These are phyloP conservation scores for Trissoscelio sp. DNA, from an alignment of 2,888 invertebrate species.

Conservation along the genomic window DNA sequence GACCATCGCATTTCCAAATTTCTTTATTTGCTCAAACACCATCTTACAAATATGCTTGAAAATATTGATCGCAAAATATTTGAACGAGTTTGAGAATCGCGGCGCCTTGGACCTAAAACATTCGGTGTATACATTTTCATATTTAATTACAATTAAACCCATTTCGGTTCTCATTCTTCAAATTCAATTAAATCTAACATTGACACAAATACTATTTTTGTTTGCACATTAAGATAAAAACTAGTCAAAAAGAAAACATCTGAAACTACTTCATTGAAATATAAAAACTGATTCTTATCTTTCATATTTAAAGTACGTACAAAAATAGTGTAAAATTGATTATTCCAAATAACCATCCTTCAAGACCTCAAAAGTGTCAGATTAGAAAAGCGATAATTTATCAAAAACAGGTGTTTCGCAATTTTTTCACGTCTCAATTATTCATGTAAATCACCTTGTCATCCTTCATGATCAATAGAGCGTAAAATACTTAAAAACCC, in stretches of 20 bases:
- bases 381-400: background rate
- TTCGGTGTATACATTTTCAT: conserved; percentile 1
- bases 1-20: too few species aligned
- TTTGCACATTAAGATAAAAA: too few species aligned
- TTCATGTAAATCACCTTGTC: conserved; percentile 34
- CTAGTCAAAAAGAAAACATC: too few species aligned
- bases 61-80: conserved; percentile 49
- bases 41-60: conserved; percentile 18
- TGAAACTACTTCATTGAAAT: too few species aligned
- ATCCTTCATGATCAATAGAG: conserved; percentile 51
- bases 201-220: too few species aligned
- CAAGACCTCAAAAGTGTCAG: background rate
- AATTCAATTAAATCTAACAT: background rate
- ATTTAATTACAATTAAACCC: background rate
- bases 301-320: too few species aligned
- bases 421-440: conserved; percentile 40
- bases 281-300: too few species aligned
- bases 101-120: conserved; percentile 5
- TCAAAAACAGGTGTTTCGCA: conserved; percentile 14
- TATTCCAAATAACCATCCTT: background rate
- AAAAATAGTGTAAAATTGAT: background rate
- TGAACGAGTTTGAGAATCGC: conserved; percentile 18
- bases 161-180: background rate
- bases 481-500: conserved; percentile 43
- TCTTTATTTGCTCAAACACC: too few species aligned